Evolutionary conservation across 2,797 vertebrate genomes (phyloP).

Genomic region (Austrolebias charrua): DNA sequence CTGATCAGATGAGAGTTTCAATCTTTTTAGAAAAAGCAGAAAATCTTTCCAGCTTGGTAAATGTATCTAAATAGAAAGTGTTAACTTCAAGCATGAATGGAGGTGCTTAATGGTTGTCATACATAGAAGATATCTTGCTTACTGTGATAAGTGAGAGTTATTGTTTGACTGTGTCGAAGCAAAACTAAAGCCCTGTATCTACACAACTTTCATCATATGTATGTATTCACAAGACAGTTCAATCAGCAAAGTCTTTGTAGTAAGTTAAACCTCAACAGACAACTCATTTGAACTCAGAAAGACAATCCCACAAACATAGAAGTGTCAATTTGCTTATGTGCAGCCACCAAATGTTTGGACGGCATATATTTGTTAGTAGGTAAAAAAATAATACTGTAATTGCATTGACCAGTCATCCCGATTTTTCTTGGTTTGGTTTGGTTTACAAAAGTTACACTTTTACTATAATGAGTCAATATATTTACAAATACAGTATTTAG

Average conservation of each 20-base stretch:
- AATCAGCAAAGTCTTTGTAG: constrained; percentile 43
- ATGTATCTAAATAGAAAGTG: constrained; percentile 64
- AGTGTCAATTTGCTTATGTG: neutral
- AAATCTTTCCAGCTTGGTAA: constrained; percentile 58
- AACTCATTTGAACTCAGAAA: constrained; percentile 22
- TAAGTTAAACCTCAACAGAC: constrained; percentile 42
- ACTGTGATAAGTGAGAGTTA: constrained; percentile 65
- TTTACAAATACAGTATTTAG: neutral
- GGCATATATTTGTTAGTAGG: neutral
- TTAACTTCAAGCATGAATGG: constrained; percentile 70
- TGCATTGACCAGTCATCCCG: neutral
- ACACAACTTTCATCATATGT: constrained; percentile 54
- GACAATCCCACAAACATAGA: neutral
- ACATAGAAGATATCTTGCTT: constrained; percentile 64
- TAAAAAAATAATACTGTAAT: neutral
- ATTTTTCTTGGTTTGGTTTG: neutral
- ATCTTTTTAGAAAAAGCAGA: constrained; percentile 42
- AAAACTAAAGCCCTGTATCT: constrained; percentile 58
- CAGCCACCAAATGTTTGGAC: neutral
- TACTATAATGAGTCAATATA: neutral
- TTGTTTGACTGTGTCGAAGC: constrained; percentile 69
- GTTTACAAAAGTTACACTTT: neutral
- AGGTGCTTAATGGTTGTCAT: constrained; percentile 63
- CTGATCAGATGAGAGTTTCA: constrained; percentile 43
- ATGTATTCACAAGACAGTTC: constrained; percentile 58